Base-by-base conservation (phyloP, 2,888 invertebrate genomes). In the Tigriopus californicus region DNA sequence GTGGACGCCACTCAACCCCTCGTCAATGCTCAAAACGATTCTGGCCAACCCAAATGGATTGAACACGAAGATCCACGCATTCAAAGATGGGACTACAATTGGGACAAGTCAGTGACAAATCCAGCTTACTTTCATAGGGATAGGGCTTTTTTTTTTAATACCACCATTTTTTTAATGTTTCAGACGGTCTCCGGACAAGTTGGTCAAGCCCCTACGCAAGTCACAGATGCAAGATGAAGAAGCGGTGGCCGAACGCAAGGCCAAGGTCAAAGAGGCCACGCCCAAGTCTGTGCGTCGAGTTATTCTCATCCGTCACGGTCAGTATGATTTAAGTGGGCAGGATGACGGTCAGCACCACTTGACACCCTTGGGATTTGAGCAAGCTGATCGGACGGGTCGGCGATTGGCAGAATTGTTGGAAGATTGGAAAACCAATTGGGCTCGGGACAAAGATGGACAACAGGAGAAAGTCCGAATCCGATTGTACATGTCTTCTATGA, bases 251-350 rank as follows among this genome's bases (percentile, higher is more conserved):
- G 12, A 80, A 33, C 82, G 83, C 65, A 77, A 79, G 60, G 71
- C 74, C 1, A 33, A 56, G 25, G 44, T 56, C 24, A 44, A 46
- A 20, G 56, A 20, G 22, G 44, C 41, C 15, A 79, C 75, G 64
- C 73, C 79, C 0, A 76, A 69, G 64, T 81, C 82, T 0, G 76
- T 78, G 0, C 73, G 94, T n/a, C 88, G 95, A 69, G 71, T 97
- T 57, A 79, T 97, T 65, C 75, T 97, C 15, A 83, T 97, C 61
- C 77, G 97, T 47, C 97, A 98, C 71, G 98, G 97, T 0, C 95
- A 97, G 70, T 98, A 97, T 69, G 78, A 89, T 66, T 60, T 64
- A 11, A 61, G 62, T 3, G 64, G 62, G 4, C 41, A 53, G 6
- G n/a, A 42, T 6, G 64, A 64, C 44, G 44, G 44, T 12, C 62